These are phyloP conservation scores for Synaphobranchus kaupii DNA, from an alignment of 2,797 vertebrate species.

Conservation along the genomic window DNA sequence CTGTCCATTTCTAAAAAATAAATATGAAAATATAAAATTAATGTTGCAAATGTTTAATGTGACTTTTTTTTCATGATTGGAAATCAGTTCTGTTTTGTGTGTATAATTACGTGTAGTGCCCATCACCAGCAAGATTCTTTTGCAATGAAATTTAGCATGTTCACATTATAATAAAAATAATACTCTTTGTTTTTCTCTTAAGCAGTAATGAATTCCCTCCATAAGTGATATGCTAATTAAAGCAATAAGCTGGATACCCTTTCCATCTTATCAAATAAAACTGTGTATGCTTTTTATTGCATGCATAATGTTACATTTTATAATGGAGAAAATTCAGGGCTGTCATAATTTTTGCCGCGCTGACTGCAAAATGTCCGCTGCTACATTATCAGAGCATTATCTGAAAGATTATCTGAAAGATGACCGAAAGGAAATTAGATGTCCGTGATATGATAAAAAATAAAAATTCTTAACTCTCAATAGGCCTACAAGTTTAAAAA, in stretches of 20 bases:
- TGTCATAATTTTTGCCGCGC: no score
- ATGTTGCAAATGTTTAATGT: neutral
- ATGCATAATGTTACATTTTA: neutral
- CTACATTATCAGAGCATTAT: neutral
- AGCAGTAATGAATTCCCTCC: neutral
- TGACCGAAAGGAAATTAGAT: neutral
- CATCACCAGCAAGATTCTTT: neutral
- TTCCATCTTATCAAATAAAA: neutral
- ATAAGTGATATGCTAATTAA: neutral
- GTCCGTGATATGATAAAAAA: neutral
- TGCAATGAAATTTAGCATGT: neutral
- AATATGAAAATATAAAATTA: neutral
- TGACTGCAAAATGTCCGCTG: no score
- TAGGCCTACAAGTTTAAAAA: neutral
- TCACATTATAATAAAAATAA: neutral
- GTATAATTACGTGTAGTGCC: no score
- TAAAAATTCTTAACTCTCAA: neutral
- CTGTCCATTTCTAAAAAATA: neutral
- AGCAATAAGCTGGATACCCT: neutral
- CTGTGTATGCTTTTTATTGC: neutral
- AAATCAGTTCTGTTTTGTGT: no score
- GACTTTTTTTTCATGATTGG: neutral
- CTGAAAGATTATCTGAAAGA: neutral
- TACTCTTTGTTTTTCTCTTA: neutral
- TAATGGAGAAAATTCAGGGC: neutral